phyloP scores from a whole-genome alignment of 2,797 vertebrate genomes.

The Anableps anableps region DNA sequence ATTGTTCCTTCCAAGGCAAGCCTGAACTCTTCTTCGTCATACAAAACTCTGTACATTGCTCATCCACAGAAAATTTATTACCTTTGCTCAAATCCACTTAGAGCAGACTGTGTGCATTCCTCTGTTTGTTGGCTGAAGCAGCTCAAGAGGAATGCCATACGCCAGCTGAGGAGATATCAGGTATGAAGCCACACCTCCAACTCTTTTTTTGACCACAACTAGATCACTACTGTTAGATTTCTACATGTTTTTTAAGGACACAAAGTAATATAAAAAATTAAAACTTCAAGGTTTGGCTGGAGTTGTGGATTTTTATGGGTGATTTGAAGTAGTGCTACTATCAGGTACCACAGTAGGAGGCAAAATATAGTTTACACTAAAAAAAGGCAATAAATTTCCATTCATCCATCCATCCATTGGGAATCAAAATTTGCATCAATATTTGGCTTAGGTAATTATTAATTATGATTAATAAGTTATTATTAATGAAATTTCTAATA shows the following conservation, averaged over 20 bases:
- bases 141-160: slow-evolving; percentile 58
- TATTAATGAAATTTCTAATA: no score
- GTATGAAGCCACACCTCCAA: slow-evolving; percentile 41
- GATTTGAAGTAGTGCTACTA: not conserved
- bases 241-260: slow-evolving; percentile 4
- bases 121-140: slow-evolving; percentile 77
- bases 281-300: not conserved
- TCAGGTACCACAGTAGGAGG: not conserved
- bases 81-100: slow-evolving; percentile 83
- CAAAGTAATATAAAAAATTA: not conserved
- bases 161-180: slow-evolving; percentile 59
- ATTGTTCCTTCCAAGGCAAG: slow-evolving; percentile 88
- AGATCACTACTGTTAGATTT: slow-evolving; percentile 23
- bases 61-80: slow-evolving; percentile 89
- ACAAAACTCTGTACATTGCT: slow-evolving; percentile 85
- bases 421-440: no score
- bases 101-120: slow-evolving; percentile 85
- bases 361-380: not conserved
- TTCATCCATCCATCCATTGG: not conserved
- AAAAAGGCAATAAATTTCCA: not conserved
- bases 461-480: no score
- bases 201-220: slow-evolving; percentile 18
- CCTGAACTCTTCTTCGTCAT: slow-evolving; percentile 88
- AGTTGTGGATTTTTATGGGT: not conserved
- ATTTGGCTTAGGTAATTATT: no score